A percentile compares a stretch with the other conserved stretches of the same genome.
phyloP scores from a whole-genome alignment of 2,888 invertebrate species.

The Teleogryllus oceanicus region DNA sequence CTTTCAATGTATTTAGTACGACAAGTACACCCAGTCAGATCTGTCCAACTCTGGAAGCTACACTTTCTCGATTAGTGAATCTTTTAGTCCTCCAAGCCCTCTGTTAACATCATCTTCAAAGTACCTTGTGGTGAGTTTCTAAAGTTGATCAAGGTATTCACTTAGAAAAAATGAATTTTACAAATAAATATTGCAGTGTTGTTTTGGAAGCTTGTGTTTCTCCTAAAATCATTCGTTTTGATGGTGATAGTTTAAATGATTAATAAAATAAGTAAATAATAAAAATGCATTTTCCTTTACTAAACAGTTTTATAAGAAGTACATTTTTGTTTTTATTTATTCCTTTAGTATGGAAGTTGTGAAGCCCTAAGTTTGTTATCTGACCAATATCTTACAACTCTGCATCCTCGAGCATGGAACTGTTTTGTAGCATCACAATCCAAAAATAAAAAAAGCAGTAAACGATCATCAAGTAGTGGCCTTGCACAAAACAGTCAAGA shows the following conservation, averaged over 20 bases:
- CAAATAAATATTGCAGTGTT: conserved; percentile 5
- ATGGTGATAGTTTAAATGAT: background rate
- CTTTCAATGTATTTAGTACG: conserved; percentile 47
- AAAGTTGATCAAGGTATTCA: background rate
- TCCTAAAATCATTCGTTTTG: background rate
- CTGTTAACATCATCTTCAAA: conserved; percentile 63
- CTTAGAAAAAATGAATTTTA: background rate
- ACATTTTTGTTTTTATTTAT: conserved; percentile 36
- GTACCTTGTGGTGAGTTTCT: conserved; percentile 60
- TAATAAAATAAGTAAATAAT: background rate
- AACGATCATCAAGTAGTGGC: conserved; percentile 27
- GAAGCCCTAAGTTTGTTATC: conserved; percentile 66
- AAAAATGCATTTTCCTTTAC: background rate
- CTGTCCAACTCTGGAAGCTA: conserved; percentile 49
- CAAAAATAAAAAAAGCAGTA: conserved; percentile 26
- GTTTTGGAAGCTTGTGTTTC: background rate
- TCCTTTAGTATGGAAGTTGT: conserved; percentile 58
- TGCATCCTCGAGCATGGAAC: conserved; percentile 65
- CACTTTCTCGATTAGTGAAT: conserved; percentile 56
- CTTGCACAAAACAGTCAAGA: background rate
- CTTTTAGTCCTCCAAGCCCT: conserved; percentile 53
- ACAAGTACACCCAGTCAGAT: conserved; percentile 37
- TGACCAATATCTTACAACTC: conserved; percentile 62
- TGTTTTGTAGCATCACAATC: conserved; percentile 45
- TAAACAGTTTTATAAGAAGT: background rate